Evolutionary conservation across 2,797 vertebrate species (phyloP).

Genomic region (Chrysocyon brachyurus): DNA sequence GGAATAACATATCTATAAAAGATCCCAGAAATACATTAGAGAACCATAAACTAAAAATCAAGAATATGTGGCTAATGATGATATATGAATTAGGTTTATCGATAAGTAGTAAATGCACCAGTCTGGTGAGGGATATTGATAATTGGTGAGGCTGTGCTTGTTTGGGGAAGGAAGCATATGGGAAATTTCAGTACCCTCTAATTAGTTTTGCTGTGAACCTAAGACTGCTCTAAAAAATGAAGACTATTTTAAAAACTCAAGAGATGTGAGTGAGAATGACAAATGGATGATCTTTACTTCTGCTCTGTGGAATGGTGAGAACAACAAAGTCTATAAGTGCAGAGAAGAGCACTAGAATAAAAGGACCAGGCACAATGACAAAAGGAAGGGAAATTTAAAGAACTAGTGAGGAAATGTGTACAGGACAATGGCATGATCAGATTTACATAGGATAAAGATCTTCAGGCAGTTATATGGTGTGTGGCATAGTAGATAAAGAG

Average conservation of each 20-base stretch:
- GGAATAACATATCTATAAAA: neutral
- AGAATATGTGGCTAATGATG: neutral
- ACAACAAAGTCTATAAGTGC: neutral
- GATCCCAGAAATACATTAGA: neutral
- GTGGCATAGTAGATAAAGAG: neutral
- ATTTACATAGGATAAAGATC: neutral
- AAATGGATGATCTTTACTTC: neutral
- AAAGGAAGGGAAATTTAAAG: neutral
- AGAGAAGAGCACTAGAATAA: neutral
- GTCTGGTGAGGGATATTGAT: neutral
- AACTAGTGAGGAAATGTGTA: neutral
- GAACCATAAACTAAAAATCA: neutral
- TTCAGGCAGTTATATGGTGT: neutral
- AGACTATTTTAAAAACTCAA: neutral
- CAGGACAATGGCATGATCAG: neutral
- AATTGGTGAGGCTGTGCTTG: neutral
- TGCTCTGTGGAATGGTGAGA: neutral
- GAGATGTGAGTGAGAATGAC: neutral
- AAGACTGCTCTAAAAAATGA: neutral
- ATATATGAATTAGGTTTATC: neutral
- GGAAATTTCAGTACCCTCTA: neutral
- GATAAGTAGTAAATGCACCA: neutral
- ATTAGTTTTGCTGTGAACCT: neutral
- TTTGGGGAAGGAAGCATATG: neutral
- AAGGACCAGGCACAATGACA: neutral